Conservation (phyloP, 2,113 vertebrate species). For the Origma solitaria region DNA sequence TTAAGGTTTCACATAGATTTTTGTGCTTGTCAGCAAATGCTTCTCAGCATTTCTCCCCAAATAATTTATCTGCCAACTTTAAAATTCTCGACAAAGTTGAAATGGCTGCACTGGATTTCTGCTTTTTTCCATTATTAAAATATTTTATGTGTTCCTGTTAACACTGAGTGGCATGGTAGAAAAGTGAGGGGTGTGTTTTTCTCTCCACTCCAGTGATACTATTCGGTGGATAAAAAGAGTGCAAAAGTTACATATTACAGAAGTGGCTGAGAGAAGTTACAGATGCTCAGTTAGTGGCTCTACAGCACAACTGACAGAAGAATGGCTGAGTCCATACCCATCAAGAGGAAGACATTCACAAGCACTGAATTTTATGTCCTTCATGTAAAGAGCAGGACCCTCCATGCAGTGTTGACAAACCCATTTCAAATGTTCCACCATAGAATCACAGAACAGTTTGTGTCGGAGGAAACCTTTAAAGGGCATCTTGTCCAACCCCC, state of each 20-base stretch:
- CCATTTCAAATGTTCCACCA: background rate
- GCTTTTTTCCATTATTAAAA: background rate
- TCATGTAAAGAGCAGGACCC: background rate
- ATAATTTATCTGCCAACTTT: background rate
- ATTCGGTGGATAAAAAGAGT: background rate
- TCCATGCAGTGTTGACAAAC: background rate
- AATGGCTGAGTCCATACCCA: background rate
- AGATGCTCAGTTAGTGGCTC: background rate
- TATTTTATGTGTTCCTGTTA: background rate
- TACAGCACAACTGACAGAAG: background rate
- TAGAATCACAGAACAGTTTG: background rate
- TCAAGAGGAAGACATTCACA: background rate
- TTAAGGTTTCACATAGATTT: conserved; percentile 60
- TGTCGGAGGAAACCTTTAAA: background rate
- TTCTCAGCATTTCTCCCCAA: background rate
- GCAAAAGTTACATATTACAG: background rate
- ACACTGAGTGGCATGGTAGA: background rate
- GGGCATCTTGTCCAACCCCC: background rate
- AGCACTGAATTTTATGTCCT: background rate
- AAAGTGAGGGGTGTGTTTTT: background rate
- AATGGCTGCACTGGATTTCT: background rate
- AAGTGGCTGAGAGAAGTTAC: background rate
- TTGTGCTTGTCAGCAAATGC: background rate
- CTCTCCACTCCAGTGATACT: background rate
- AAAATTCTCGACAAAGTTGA: background rate